A percentile compares a stretch with the other conserved stretches of the same genome.
Evolutionary conservation across 2,113 vertebrate species (phyloP).

Genomic region (Otolemur garnettii): DNA sequence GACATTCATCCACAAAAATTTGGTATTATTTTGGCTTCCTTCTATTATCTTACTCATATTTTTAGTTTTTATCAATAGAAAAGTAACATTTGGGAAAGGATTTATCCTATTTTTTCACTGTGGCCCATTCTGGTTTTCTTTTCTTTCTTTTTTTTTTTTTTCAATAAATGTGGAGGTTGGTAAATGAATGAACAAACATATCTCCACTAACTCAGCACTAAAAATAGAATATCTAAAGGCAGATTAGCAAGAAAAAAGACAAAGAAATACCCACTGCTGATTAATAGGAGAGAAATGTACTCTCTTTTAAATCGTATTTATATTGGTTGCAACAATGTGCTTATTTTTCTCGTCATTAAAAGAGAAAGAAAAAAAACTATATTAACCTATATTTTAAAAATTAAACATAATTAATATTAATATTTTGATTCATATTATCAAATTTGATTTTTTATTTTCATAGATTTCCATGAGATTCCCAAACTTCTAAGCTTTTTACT

Average conservation of each 20-base stretch:
- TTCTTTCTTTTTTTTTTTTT: background rate
- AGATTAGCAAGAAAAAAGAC: background rate
- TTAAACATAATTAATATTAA: background rate
- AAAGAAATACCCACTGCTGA: background rate
- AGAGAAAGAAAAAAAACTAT: background rate
- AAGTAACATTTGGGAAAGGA: background rate
- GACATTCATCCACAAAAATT: conserved; percentile 5
- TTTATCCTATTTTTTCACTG: background rate
- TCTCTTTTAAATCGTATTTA: conserved; percentile 9
- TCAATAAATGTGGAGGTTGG: background rate
- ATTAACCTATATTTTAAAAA: background rate
- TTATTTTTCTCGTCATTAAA: conserved; percentile 2
- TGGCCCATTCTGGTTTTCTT: background rate
- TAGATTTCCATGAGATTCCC: background rate
- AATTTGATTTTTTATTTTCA: background rate
- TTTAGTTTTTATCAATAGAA: conserved; percentile 28
- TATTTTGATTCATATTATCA: background rate
- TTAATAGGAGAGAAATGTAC: background rate
- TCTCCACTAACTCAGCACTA: background rate
- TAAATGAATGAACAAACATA: background rate
- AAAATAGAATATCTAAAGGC: background rate
- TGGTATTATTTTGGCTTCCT: conserved; percentile 59
- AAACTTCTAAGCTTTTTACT: background rate
- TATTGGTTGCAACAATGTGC: background rate
- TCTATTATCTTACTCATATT: conserved; percentile 42